Evolutionary conservation across 2,888 invertebrate species (phyloP).

Genomic region (Malthinus seriepunctatus): DNA sequence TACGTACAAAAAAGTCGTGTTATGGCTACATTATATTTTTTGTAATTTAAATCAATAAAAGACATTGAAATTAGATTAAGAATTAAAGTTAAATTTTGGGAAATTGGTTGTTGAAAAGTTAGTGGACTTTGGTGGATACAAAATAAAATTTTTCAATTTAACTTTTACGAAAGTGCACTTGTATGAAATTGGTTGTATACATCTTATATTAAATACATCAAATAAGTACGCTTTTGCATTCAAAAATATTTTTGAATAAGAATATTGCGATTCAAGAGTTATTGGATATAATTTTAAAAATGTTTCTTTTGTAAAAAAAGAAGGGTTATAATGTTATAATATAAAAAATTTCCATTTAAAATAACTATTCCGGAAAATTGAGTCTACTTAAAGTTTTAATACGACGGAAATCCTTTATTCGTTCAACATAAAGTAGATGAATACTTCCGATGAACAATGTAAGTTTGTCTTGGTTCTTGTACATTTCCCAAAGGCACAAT

Average conservation of each 20-base stretch:
- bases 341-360: too few species aligned
- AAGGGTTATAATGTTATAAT: too few species aligned
- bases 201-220: background rate
- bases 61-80: too few species aligned
- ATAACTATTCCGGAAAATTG: background rate
- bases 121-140: too few species aligned
- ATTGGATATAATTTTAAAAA: background rate
- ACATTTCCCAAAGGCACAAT: background rate
- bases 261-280: background rate
- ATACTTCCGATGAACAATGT: constrained; percentile 14
- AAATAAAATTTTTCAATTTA: background rate
- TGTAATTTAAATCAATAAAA: too few species aligned
- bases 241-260: background rate
- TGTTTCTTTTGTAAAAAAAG: too few species aligned
- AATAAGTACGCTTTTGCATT: background rate
- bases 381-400: constrained; percentile 9
- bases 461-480: background rate
- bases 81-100: too few species aligned
- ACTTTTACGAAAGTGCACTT: background rate
- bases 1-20: too few species aligned
- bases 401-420: constrained; percentile 4
- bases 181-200: background rate
- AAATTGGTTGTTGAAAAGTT: too few species aligned
- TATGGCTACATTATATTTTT: too few species aligned
- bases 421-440: constrained; percentile 11